A percentile compares a stretch with the other conserved stretches of the same genome.
Evolutionary conservation across 2,797 vertebrate species (phyloP).

Genomic region (Spea hammondii): DNA sequence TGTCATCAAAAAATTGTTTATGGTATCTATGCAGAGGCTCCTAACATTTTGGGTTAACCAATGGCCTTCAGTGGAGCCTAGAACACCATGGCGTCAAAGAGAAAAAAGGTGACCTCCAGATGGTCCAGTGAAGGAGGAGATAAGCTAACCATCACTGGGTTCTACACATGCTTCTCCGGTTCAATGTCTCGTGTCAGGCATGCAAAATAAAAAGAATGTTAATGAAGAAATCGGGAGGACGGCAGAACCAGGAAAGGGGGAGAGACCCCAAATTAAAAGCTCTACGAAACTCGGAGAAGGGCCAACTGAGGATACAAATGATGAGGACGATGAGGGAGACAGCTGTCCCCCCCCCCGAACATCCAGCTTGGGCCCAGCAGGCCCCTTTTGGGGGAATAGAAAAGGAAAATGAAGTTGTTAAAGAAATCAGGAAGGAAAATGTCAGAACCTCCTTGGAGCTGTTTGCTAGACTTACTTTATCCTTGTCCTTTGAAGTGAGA

Average conservation of each 20-base stretch:
- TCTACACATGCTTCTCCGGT: conserved; percentile 28
- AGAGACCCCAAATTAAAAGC: conserved; percentile 45
- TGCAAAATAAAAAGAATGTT: conserved; percentile 51
- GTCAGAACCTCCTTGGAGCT: conserved; percentile 19
- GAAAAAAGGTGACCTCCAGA: background rate
- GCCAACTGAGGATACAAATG: conserved; percentile 46
- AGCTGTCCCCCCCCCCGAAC: conserved; percentile 5
- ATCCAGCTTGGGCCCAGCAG: conserved; percentile 8
- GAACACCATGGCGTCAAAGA: background rate
- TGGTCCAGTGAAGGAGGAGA: background rate
- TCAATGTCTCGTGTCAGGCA: conserved; percentile 45
- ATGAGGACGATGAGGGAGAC: conserved; percentile 24
- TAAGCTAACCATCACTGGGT: background rate
- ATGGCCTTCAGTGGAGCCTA: background rate
- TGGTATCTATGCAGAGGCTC: too few relatives aligned
- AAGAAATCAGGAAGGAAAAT: conserved; percentile 43
- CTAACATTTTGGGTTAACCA: too few relatives aligned
- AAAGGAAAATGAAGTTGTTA: conserved; percentile 43
- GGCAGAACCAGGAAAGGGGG: conserved; percentile 30
- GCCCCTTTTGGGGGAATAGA: conserved; percentile 41
- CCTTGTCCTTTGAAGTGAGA: conserved; percentile 73
- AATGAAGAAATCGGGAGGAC: conserved; percentile 45
- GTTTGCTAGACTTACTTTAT: conserved; percentile 73
- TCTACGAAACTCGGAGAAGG: conserved; percentile 38
- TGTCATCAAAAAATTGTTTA: too few relatives aligned